Percentiles rank a stretch among this genome's conserved stretches.
phyloP scores from a whole-genome alignment of 2,797 vertebrate species.

The Nothura maculosa region DNA sequence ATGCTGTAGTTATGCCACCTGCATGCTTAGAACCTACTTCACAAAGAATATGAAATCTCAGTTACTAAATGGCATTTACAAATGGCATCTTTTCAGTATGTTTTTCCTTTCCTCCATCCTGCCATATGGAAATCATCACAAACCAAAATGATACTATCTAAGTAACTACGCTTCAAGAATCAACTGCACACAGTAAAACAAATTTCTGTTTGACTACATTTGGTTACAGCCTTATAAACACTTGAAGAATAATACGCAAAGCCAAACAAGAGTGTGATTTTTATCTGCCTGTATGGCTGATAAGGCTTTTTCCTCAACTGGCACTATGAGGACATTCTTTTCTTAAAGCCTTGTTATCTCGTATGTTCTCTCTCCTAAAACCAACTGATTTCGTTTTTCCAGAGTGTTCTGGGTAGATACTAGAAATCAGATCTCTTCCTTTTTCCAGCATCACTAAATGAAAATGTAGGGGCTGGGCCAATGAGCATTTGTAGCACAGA shows the following conservation, averaged over 20 bases:
- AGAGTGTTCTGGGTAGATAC: not conserved
- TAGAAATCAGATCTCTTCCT: not conserved
- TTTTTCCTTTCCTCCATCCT: not conserved
- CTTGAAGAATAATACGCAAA: not conserved
- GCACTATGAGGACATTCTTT: not conserved
- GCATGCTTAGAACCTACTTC: not conserved
- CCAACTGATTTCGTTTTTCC: not conserved
- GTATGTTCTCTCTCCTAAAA: not conserved
- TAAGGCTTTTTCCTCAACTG: not conserved
- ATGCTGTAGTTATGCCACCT: not conserved
- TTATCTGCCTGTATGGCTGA: not conserved
- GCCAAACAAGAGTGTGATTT: not conserved
- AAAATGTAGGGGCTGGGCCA: conserved; percentile 17
- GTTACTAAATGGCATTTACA: not conserved
- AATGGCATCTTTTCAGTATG: not conserved
- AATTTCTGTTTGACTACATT: not conserved
- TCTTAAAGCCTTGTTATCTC: not conserved
- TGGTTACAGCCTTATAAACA: not conserved
- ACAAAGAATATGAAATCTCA: not conserved
- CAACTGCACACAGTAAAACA: not conserved
- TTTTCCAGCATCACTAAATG: not conserved
- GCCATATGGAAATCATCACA: not conserved
- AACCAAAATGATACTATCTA: not conserved
- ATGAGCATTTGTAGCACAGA: conserved; percentile 64
- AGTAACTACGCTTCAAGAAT: not conserved